phyloP scores from a whole-genome alignment of 2,888 invertebrate species.

The Anagyrus pseudococci region DNA sequence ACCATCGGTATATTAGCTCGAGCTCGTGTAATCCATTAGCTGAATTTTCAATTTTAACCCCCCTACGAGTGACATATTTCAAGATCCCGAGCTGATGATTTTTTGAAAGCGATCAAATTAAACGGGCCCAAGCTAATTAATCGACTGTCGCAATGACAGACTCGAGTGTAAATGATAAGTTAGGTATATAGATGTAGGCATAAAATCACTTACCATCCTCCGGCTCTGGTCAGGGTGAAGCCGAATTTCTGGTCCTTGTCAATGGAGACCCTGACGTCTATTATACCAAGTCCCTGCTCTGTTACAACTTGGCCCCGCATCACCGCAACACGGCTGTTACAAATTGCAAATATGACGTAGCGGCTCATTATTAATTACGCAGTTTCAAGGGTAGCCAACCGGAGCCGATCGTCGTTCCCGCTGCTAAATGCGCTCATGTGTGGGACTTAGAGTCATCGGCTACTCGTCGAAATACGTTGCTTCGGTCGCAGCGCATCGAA shows the following conservation, averaged over 20 bases:
- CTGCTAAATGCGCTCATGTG: neutral
- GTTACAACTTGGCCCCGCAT: constrained; percentile 97
- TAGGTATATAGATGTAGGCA: no score
- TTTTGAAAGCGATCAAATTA: no score
- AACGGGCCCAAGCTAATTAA: no score
- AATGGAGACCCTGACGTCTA: constrained; percentile 96
- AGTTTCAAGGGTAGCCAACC: constrained; percentile 21
- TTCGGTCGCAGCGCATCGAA: no score
- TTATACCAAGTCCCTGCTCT: constrained; percentile 92
- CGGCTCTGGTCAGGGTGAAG: constrained; percentile 91
- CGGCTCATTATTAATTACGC: constrained; percentile 29
- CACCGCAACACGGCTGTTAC: constrained; percentile 93
- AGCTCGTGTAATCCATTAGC: no score
- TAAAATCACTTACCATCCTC: constrained; percentile 91
- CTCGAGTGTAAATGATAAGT: neutral
- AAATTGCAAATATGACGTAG: constrained; percentile 55
- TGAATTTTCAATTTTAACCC: no score
- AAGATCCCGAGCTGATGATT: neutral
- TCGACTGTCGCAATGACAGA: no score
- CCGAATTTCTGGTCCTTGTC: constrained; percentile 94
- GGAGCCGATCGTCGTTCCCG: constrained; percentile 4
- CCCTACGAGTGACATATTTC: no score
- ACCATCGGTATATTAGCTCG: no score
- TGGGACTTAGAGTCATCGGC: no score
- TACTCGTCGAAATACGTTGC: neutral